Conservation (phyloP, 2,888 invertebrate genomes). For the Meghimatium bilineatum region DNA sequence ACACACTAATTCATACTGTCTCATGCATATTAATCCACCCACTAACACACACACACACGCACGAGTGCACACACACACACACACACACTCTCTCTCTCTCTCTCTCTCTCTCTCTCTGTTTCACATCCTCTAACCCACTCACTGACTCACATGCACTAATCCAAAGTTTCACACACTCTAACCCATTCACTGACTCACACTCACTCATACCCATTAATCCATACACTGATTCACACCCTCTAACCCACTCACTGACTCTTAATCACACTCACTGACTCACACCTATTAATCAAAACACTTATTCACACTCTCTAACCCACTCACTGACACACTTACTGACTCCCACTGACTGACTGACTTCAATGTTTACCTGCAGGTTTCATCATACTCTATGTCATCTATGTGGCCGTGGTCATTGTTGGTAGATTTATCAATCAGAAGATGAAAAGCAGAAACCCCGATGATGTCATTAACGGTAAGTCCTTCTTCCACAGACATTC, state of each 20-base stretch:
- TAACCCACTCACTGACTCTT: neutral
- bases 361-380: constrained; percentile 52
- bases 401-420: constrained; percentile 77
- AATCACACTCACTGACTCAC: neutral
- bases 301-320: neutral
- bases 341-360: neutral
- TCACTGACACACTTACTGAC: neutral
- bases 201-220: neutral
- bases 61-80: neutral
- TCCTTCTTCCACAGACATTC: neutral
- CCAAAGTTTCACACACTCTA: neutral
- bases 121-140: neutral
- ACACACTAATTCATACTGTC: neutral
- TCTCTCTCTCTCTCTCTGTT: neutral
- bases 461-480: neutral
- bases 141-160: neutral
- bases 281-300: no score
- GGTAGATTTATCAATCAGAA: constrained; percentile 71
- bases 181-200: neutral
- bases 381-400: constrained; percentile 65
- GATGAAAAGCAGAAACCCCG: constrained; percentile 25
- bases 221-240: neutral
- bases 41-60: neutral
- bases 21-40: neutral
- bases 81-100: neutral